Base-by-base conservation (phyloP, 2,888 invertebrate genomes). In the Perizoma affinitatum region DNA sequence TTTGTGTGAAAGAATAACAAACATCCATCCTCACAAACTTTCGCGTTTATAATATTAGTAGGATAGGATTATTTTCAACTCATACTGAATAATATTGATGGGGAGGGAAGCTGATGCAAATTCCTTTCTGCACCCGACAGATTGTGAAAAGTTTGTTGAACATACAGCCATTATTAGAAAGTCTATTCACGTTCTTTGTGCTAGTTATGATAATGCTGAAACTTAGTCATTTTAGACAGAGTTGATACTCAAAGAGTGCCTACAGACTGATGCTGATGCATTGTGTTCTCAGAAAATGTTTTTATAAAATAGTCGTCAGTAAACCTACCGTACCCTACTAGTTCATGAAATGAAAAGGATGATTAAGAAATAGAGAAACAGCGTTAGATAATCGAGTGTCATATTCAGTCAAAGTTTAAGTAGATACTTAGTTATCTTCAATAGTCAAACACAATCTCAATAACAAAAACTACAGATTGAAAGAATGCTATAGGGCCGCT, bases 131-230 rank as follows among this genome's bases (percentile, higher is more conserved):
- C 52, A 34, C 34, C n/a, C 22, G 22, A 46, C 45, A 49, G 50
- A 56, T 49, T 50, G 54, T 48, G 58, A 42, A 40, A 49, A 53
- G 22, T 61, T 54, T 57, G 51, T 41, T 47, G 58, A 59, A 41
- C 46, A 44, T 35, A 47, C 8, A 11, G 22, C 47, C 35, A 55
- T 61, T 55, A 48, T 22, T 22, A 22, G 22, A 51, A 35, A 55
- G 42, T 55, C 43, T 42, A 42, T 48, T 47, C 41, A 35, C 47
- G 43, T 49, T 49, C 43, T 56, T 56, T 40, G 56, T 40, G 53
- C 22, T 33, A 51, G 51, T 41, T 50, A 36, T 11, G 10, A 9
- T 36, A 45, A 45, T 51, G 45, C 10, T 40, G 44, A 50, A 50
- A 45, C 45, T 45, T 50, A 45, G 45, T 43, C 5, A n/a, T 43